A percentile compares a stretch with the other conserved stretches of the same genome.
These are phyloP conservation scores for Caenorhabditis wallacei DNA, from an alignment of 2,888 invertebrate species.

Conservation along the genomic window DNA sequence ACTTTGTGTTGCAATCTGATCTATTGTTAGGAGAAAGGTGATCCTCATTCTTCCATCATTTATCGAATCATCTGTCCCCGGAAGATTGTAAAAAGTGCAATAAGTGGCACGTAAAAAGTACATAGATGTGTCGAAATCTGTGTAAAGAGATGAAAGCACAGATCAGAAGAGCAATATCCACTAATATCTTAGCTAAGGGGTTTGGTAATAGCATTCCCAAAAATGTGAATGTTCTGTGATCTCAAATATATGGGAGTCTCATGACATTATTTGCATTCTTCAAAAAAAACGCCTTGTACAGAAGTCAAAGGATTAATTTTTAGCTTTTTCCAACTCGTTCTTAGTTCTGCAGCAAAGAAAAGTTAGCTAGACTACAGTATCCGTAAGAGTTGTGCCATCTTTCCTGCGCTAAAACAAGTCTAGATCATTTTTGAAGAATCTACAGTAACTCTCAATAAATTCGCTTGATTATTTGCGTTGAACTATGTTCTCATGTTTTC, in stretches of 20 bases:
- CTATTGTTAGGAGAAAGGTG: constrained; percentile 54
- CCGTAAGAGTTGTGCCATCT: neutral
- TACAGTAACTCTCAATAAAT: neutral
- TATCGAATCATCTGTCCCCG: constrained; percentile 41
- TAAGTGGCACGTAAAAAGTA: constrained; percentile 19
- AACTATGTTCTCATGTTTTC: constrained; percentile 20
- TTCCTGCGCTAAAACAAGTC: neutral
- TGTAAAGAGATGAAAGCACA: neutral
- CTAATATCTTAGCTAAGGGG: too few relatives aligned
- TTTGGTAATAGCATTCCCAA: too few relatives aligned
- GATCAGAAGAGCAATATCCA: constrained; percentile 32
- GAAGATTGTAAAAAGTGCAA: constrained; percentile 43
- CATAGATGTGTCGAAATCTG: constrained; percentile 1
- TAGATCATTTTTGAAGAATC: constrained; percentile 2
- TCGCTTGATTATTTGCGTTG: constrained; percentile 11
- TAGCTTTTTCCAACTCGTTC: too few relatives aligned
- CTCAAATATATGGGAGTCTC: too few relatives aligned
- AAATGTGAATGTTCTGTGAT: too few relatives aligned
- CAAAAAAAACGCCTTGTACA: too few relatives aligned
- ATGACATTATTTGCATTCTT: too few relatives aligned
- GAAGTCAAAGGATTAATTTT: too few relatives aligned
- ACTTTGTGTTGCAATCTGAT: constrained; percentile 52
- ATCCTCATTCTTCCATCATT: constrained; percentile 42
- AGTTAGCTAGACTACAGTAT: too few relatives aligned
- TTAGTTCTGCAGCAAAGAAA: too few relatives aligned